Percentiles rank a stretch among this genome's conserved stretches.
Conservation (phyloP, 2,888 invertebrate genomes). For the Drosophila borborema region DNA sequence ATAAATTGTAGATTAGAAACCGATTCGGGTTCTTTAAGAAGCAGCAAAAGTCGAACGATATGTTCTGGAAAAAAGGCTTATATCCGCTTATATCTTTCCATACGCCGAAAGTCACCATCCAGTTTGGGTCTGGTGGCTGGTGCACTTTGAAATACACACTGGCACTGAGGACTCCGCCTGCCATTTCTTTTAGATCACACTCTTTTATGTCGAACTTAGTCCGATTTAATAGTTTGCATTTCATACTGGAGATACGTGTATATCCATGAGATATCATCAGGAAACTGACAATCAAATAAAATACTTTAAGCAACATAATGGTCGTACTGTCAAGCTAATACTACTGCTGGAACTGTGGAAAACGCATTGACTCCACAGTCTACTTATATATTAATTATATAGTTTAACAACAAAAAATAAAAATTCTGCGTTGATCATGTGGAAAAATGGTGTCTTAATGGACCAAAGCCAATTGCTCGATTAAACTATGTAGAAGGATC, state of each 20-base stretch:
- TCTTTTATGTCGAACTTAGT: not conserved
- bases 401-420: not conserved
- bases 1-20: not conserved
- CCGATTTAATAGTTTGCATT: not conserved
- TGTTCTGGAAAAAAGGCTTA: not conserved
- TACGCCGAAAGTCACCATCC: not conserved
- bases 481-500: not conserved
- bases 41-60: slow-evolving; percentile 1
- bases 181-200: not conserved
- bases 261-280: not conserved
- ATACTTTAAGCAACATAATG: not conserved
- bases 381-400: not conserved
- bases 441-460: not conserved
- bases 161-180: not conserved
- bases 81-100: not conserved
- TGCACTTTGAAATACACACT: not conserved
- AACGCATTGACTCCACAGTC: not conserved
- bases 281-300: not conserved
- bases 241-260: not conserved
- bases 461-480: not conserved
- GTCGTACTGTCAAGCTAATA: not conserved
- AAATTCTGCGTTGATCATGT: not conserved
- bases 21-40: slow-evolving; percentile 6
- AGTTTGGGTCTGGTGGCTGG: not conserved
- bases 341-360: not conserved